Evolutionary conservation across 2,113 vertebrate species (phyloP), one percentile per base, ranked within the genome.

Genomic region (Mugil cephalus): DNA sequence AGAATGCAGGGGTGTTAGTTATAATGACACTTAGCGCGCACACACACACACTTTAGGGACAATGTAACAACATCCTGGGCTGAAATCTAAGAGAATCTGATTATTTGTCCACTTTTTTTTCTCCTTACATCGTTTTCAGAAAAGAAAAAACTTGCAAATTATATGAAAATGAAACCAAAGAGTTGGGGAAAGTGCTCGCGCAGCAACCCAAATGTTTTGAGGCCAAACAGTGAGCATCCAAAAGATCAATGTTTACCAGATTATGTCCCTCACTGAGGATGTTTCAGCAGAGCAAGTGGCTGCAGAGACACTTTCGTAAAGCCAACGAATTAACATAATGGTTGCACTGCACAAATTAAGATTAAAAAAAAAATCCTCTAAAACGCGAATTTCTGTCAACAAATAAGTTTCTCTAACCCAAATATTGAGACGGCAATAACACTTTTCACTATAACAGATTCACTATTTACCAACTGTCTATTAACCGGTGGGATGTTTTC

Each of bases 171-270:
- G 15, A 7, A 46, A 59, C 10, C 1, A 5, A 63, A 48, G 10
- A 43, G n/a, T 74, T 55, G 10, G 10, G 19, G 0, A 50, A 51
- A 66, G 59, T 45, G 52, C 17, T 64, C 7, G n/a, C n/a, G 8
- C 47, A 65, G 52, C 35, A 71, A 39, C 0, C 34, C 30, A 71
- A 55, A 11, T 40, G 15, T 40, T 64, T 30, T 17, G 40, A 39
- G 18, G 9, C 13, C 8, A 71, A 50, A 43, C n/a, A n/a, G n/a
- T 13, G 58, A 65, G 7, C 2, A 58, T 64, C 15, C 45, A 51
- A 68, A 43, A 68, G 19, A 60, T 68, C 63, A 51, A 48, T 56
- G 52, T 34, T 67, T 47, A 73, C 18, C 13, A 10, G 21, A 68
- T 68, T 36, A 74, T 50, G 24, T 74, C 17, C 15, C 4, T 46